Conservation (phyloP, 2,888 invertebrate species). For the Chirona hameri region DNA sequence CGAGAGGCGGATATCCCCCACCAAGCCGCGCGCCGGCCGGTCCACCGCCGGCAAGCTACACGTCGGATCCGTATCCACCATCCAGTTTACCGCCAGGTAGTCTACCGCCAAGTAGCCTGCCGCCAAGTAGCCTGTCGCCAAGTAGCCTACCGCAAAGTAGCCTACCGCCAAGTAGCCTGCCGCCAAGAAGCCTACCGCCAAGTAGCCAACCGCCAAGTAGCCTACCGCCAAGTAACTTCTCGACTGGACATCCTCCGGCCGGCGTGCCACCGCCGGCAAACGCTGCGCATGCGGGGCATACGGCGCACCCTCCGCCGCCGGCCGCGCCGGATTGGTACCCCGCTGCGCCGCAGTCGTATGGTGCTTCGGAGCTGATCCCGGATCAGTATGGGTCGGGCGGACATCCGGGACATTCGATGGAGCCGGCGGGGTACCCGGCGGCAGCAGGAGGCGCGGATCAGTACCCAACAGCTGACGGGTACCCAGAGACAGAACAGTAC, state of each 20-base stretch:
- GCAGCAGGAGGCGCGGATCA: neutral
- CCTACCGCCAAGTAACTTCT: neutral
- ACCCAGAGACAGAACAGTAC: neutral
- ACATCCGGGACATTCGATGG: too few relatives aligned
- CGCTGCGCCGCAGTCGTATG: neutral
- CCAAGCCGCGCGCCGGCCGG: neutral
- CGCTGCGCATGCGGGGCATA: neutral
- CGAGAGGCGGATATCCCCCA: neutral
- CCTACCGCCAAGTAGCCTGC: neutral
- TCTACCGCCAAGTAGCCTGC: neutral
- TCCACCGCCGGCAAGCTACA: neutral
- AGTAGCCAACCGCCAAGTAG: neutral
- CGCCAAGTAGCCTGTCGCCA: neutral
- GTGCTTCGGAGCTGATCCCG: neutral
- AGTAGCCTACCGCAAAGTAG: neutral
- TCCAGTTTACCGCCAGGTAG: neutral
- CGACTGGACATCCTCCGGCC: too few relatives aligned
- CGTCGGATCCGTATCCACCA: neutral
- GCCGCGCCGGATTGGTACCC: neutral
- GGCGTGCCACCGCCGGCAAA: neutral
- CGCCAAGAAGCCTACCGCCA: neutral
- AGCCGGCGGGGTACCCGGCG: neutral
- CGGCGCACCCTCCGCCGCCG: neutral
- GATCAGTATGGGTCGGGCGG: neutral
- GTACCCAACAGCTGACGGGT: neutral